A percentile compares a stretch with the other conserved stretches of the same genome.
phyloP scores from a whole-genome alignment of 1,140 invertebrate genomes.

The Nomia melanderi region DNA sequence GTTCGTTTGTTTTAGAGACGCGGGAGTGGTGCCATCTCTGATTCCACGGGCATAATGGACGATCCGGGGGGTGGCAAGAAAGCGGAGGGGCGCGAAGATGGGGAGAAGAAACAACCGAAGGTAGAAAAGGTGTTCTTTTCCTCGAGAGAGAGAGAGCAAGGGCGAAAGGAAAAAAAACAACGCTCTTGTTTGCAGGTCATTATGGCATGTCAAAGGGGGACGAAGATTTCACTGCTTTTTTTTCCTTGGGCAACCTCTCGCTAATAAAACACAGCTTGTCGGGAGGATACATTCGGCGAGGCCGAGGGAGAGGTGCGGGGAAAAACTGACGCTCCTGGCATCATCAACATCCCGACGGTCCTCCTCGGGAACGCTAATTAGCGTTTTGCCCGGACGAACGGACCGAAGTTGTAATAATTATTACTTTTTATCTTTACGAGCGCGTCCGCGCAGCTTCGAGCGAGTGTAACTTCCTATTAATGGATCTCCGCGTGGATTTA shows the following conservation, averaged over 20 bases:
- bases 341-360: not conserved
- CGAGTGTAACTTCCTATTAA: no score
- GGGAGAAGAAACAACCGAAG: slow-evolving; percentile 55
- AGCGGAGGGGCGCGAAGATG: slow-evolving; percentile 44
- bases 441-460: no score
- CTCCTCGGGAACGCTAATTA: slow-evolving; percentile 31
- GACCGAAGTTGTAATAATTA: not conserved
- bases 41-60: slow-evolving; percentile 53
- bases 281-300: slow-evolving; percentile 11
- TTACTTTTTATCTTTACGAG: not conserved
- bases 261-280: slow-evolving; percentile 33
- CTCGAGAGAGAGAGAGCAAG: slow-evolving; percentile 24
- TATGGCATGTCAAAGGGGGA: slow-evolving; percentile 63
- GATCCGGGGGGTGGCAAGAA: slow-evolving; percentile 38
- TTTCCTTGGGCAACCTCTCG: slow-evolving; percentile 16
- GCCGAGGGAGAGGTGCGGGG: not conserved
- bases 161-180: slow-evolving; percentile 25
- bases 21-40: slow-evolving; percentile 38
- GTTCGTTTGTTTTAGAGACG: slow-evolving; percentile 69
- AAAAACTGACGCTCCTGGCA: slow-evolving; percentile 9
- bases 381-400: slow-evolving; percentile 1
- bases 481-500: no score
- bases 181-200: slow-evolving; percentile 76
- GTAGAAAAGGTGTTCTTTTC: slow-evolving; percentile 48
- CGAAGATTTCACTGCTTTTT: slow-evolving; percentile 54